These are phyloP conservation scores for Crocidura indochinensis DNA, from an alignment of 2,797 vertebrate species.

Conservation along the genomic window DNA sequence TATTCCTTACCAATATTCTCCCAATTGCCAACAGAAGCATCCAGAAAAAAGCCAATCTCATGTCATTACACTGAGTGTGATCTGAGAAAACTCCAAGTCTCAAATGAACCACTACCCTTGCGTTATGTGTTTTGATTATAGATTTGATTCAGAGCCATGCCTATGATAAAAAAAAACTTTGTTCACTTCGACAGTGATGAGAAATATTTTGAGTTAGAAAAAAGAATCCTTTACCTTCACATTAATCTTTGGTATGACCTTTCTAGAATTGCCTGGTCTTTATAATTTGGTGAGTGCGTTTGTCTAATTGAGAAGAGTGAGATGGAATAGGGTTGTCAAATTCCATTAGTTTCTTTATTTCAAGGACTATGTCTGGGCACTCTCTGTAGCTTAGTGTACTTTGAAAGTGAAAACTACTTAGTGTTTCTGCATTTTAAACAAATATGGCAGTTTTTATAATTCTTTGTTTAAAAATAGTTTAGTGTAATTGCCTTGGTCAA, in stretches of 20 bases:
- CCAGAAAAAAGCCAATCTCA: no score
- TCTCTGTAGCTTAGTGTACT: neutral
- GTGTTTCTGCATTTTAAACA: neutral
- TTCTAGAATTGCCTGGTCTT: neutral
- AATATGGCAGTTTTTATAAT: neutral
- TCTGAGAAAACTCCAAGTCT: no score
- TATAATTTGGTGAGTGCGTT: neutral
- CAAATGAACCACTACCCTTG: neutral
- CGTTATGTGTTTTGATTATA: neutral
- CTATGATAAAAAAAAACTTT: neutral
- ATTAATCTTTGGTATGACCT: neutral
- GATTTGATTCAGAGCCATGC: neutral
- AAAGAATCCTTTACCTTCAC: constrained; percentile 8
- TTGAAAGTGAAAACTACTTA: neutral
- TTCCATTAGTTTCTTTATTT: neutral
- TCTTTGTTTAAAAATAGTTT: neutral
- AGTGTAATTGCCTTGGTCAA: neutral
- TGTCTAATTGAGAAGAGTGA: neutral
- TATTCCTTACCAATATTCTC: no score
- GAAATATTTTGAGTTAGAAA: neutral
- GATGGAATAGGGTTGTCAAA: neutral
- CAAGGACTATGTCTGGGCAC: neutral
- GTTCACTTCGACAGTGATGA: neutral
- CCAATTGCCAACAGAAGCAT: no score
- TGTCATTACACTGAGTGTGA: no score